phyloP scores from a whole-genome alignment of 2,113 vertebrate species.

The Buteo buteo region DNA sequence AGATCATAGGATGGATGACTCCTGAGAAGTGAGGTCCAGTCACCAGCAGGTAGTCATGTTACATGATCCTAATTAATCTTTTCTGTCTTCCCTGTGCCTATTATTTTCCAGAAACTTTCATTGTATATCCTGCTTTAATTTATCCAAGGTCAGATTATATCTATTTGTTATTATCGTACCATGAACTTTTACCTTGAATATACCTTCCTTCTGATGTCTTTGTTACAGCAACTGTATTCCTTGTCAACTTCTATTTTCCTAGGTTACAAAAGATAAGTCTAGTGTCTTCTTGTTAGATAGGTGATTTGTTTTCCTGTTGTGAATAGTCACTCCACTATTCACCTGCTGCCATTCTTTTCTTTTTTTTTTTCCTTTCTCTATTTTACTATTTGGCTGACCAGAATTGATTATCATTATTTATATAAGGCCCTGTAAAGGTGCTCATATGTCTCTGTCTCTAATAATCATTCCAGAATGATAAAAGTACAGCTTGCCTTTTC shows the following conservation, averaged over 20 bases:
- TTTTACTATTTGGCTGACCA: background rate
- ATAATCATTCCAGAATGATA: background rate
- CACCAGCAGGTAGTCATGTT: background rate
- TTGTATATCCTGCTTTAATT: background rate
- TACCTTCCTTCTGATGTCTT: background rate
- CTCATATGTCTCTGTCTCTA: background rate
- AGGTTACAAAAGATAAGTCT: background rate
- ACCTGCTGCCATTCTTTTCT: background rate
- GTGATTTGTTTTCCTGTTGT: background rate
- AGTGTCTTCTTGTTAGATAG: background rate
- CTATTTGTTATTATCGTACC: background rate
- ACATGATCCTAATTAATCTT: background rate
- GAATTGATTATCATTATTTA: background rate
- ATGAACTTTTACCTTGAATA: background rate
- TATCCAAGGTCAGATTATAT: background rate
- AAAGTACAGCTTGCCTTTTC: background rate
- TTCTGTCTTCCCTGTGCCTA: background rate
- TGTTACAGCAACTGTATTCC: background rate
- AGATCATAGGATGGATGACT: background rate
- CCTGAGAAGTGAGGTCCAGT: background rate
- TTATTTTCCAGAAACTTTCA: background rate
- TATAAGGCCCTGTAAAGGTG: background rate
- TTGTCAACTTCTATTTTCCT: background rate
- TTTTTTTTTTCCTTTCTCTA: accelerated
- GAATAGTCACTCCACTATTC: background rate